Evolutionary conservation across 2,888 invertebrate species (phyloP).

Genomic region (Luffia ferchaultella): DNA sequence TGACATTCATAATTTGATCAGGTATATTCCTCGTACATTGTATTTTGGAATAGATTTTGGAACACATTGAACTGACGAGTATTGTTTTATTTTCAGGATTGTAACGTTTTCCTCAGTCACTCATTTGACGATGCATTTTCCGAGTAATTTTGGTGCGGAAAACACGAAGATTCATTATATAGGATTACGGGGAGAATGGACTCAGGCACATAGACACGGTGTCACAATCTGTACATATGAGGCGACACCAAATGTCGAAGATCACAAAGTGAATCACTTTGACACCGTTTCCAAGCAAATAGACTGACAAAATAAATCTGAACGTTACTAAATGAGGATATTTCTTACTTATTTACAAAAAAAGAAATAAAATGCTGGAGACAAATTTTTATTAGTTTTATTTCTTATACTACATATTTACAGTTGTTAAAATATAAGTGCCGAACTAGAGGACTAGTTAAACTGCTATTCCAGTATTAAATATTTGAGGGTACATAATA

Average conservation of each 20-base stretch:
- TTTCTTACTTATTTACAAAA: neutral
- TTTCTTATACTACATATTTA: neutral
- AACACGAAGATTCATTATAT: conserved; percentile 90
- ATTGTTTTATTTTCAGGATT: conserved; percentile 69
- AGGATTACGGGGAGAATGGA: conserved; percentile 93
- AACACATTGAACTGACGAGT: neutral
- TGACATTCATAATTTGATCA: too few relatives aligned
- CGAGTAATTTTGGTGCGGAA: conserved; percentile 87
- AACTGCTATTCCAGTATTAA: too few relatives aligned
- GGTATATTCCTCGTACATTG: too few relatives aligned
- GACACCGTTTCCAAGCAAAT: conserved; percentile 69
- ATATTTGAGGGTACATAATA: too few relatives aligned
- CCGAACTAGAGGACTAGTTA: too few relatives aligned
- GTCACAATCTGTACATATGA: conserved; percentile 94
- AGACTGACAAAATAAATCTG: conserved; percentile 29
- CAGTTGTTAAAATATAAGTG: too few relatives aligned
- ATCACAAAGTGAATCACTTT: conserved; percentile 78
- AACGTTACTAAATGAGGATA: too few relatives aligned
- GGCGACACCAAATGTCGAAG: conserved; percentile 81
- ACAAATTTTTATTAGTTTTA: neutral
- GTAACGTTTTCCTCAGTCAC: conserved; percentile 91
- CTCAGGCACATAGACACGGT: conserved; percentile 83
- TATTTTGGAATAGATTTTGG: too few relatives aligned
- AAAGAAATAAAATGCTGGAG: neutral
- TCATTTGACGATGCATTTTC: conserved; percentile 91